These are phyloP conservation scores for Neofelis nebulosa DNA, from an alignment of 2,113 vertebrate species.

Conservation along the genomic window DNA sequence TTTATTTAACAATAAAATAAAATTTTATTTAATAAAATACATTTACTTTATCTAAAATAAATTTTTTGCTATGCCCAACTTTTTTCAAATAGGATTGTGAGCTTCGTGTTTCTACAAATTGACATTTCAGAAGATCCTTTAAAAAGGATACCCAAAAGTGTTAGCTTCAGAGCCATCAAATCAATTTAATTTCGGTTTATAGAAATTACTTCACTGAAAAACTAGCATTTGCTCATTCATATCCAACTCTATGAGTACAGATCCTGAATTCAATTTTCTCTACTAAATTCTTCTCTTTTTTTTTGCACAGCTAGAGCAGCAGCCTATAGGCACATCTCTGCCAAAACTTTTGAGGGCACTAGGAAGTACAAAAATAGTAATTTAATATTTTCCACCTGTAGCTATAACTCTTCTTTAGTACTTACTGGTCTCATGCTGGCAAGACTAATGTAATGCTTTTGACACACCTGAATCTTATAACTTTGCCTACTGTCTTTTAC, in stretches of 20 bases:
- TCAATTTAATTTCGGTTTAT: constrained; percentile 65
- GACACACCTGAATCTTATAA: constrained; percentile 13
- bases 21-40: too few relatives aligned
- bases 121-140: constrained; percentile 9
- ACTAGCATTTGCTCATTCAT: constrained; percentile 74
- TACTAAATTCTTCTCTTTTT: not conserved
- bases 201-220: constrained; percentile 76
- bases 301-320: constrained; percentile 40
- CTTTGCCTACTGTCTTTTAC: constrained; percentile 5
- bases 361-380: constrained; percentile 65
- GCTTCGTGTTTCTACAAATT: not conserved
- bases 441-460: not conserved
- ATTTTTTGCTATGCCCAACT: constrained; percentile 12
- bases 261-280: constrained; percentile 46
- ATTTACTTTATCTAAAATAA: too few relatives aligned
- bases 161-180: constrained; percentile 59
- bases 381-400: constrained; percentile 61
- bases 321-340: constrained; percentile 57
- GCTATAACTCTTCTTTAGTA: not conserved
- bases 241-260: not conserved
- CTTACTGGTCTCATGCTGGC: constrained; percentile 8
- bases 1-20: too few relatives aligned
- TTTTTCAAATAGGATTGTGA: constrained; percentile 2
- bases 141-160: constrained; percentile 43
- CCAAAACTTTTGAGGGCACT: constrained; percentile 69